These are phyloP conservation scores for Caenorhabditis plicata DNA, from an alignment of 2,888 invertebrate species.

Conservation along the genomic window DNA sequence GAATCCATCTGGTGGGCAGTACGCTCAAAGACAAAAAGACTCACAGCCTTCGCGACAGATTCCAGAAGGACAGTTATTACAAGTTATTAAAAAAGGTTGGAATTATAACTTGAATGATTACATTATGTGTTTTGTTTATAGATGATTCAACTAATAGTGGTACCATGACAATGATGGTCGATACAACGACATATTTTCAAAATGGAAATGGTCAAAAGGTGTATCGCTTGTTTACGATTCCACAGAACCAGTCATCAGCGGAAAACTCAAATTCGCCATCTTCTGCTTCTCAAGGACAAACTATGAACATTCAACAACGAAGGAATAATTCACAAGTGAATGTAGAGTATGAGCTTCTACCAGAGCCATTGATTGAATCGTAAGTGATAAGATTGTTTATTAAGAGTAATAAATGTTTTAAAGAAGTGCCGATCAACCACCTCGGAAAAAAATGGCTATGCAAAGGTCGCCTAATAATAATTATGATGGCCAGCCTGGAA, in stretches of 20 bases:
- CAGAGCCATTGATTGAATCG: slow-evolving; percentile 19
- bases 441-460: slow-evolving; percentile 8
- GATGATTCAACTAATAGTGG: not conserved
- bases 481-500: not conserved
- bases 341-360: no score
- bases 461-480: not conserved
- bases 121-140: no score
- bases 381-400: no score
- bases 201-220: slow-evolving; percentile 9
- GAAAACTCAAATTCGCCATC: no score
- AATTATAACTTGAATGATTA: not conserved
- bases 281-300: no score
- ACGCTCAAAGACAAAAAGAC: not conserved
- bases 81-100: slow-evolving; percentile 7
- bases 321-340: no score
- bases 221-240: slow-evolving; percentile 12
- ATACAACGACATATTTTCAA: slow-evolving; percentile 4
- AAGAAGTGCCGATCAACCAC: slow-evolving; percentile 10
- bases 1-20: slow-evolving; percentile 5
- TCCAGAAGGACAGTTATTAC: not conserved
- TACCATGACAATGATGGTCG: slow-evolving; percentile 7
- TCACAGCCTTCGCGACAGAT: not conserved
- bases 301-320: no score
- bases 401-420: no score
- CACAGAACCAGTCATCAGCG: no score